Percentiles rank a stretch among this genome's conserved stretches.
Conservation (phyloP, 2,888 invertebrate species). For the Tubulanus polymorphus region DNA sequence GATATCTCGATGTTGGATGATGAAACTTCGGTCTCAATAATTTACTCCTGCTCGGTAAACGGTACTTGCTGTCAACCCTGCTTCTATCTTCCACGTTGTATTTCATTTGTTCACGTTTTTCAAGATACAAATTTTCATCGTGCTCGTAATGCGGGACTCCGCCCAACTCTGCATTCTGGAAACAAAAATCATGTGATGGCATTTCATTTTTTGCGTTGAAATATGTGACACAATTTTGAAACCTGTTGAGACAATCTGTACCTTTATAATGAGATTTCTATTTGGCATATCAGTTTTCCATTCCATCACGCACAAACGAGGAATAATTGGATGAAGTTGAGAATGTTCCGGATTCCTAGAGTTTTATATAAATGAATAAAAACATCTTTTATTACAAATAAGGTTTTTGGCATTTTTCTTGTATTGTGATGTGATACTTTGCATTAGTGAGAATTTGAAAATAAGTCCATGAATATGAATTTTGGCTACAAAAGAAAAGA, state of each 20-base stretch:
- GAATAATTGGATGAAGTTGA: slow-evolving; percentile 45
- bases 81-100: slow-evolving; percentile 49
- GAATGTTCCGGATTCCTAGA: slow-evolving; percentile 48
- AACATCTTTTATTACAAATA: no score
- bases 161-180: slow-evolving; percentile 47
- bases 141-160: slow-evolving; percentile 50
- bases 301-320: slow-evolving; percentile 45
- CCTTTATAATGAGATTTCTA: slow-evolving; percentile 44
- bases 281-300: slow-evolving; percentile 54
- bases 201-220: not conserved
- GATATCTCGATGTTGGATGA: slow-evolving; percentile 41
- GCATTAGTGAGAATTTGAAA: no score
- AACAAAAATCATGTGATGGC: slow-evolving; percentile 1
- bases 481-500: no score
- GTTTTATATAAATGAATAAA: no score
- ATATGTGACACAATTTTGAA: not conserved
- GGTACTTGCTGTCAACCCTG: slow-evolving; percentile 42
- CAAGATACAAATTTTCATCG: slow-evolving; percentile 49
- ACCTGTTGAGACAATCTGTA: slow-evolving; percentile 16
- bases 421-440: no score
- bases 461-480: no score
- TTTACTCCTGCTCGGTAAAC: slow-evolving; percentile 32
- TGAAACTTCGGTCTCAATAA: slow-evolving; percentile 43
- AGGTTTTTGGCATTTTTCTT: no score
- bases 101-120: slow-evolving; percentile 50